A percentile compares a stretch with the other conserved stretches of the same genome.
phyloP scores from a whole-genome alignment of 2,113 vertebrate species.

The Oxyura jamaicensis region DNA sequence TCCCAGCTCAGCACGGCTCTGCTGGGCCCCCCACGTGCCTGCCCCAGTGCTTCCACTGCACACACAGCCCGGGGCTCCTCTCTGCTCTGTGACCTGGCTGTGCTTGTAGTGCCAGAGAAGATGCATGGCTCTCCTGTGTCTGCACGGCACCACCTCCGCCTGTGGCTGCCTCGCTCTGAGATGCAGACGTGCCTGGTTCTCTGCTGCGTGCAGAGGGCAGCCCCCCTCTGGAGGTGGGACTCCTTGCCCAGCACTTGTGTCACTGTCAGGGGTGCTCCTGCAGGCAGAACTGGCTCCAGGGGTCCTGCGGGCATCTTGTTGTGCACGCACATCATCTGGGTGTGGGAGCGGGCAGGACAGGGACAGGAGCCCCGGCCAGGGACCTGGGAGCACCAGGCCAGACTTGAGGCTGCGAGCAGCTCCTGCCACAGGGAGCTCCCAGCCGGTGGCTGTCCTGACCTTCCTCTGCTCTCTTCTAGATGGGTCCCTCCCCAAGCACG shows the following conservation, averaged over 20 bases:
- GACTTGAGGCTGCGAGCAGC: not conserved
- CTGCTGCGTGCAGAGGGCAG: not conserved
- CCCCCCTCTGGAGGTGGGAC: accelerated
- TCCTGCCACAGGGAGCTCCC: not conserved
- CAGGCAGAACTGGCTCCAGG: accelerated
- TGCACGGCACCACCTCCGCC: accelerated
- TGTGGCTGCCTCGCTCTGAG: accelerated
- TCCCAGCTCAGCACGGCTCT: accelerated
- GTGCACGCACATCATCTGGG: not conserved
- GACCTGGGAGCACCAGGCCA: not conserved
- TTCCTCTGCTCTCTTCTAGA: constrained; percentile 63
- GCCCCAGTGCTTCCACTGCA: accelerated
- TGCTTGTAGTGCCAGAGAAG: accelerated
- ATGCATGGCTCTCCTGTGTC: accelerated
- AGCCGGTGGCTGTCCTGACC: not conserved
- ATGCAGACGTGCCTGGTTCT: not conserved
- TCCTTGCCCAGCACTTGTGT: accelerated
- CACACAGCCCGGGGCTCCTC: not conserved
- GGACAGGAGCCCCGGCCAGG: not conserved
- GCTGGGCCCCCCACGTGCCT: not conserved
- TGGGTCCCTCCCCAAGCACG: constrained; percentile 56
- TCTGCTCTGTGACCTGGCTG: accelerated
- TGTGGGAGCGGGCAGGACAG: accelerated
- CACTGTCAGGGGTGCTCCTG: accelerated
- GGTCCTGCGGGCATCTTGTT: not conserved